A percentile compares a stretch with the other conserved stretches of the same genome.
Conservation (phyloP, 2,888 invertebrate genomes). For the Tetanocera ferruginea region DNA sequence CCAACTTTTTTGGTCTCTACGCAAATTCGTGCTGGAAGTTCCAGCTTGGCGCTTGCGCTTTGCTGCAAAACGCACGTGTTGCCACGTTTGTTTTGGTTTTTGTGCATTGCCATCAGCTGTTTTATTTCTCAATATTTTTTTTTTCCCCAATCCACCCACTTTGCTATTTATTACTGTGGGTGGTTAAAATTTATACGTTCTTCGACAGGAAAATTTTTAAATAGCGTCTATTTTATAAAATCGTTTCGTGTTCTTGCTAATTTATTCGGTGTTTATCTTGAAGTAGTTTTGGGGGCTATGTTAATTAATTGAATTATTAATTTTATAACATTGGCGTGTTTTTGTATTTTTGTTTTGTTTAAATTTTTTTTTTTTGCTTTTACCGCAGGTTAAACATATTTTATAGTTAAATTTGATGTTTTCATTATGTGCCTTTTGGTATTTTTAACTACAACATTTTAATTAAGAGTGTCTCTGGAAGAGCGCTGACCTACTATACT, state of each 20-base stretch:
- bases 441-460: no score
- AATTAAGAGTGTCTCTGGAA: no score
- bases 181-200: neutral
- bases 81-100: neutral
- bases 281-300: neutral
- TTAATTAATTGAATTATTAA: no score
- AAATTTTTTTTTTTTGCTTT: no score
- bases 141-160: neutral
- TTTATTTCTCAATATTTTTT: neutral
- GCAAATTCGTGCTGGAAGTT: constrained; percentile 4
- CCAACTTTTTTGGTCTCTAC: neutral
- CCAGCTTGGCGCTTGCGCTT: constrained; percentile 13
- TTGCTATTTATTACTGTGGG: neutral
- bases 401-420: no score
- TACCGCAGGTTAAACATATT: no score
- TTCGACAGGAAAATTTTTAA: neutral
- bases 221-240: neutral
- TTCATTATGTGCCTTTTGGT: no score
- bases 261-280: neutral
- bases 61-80: constrained; percentile 5
- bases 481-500: no score
- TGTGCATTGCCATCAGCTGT: neutral
- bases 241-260: neutral
- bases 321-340: no score
- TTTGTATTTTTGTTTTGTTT: no score